A percentile compares a stretch with the other conserved stretches of the same genome.
Conservation (phyloP, 2,113 vertebrate genomes). For the Corythornis madagascariensis region DNA sequence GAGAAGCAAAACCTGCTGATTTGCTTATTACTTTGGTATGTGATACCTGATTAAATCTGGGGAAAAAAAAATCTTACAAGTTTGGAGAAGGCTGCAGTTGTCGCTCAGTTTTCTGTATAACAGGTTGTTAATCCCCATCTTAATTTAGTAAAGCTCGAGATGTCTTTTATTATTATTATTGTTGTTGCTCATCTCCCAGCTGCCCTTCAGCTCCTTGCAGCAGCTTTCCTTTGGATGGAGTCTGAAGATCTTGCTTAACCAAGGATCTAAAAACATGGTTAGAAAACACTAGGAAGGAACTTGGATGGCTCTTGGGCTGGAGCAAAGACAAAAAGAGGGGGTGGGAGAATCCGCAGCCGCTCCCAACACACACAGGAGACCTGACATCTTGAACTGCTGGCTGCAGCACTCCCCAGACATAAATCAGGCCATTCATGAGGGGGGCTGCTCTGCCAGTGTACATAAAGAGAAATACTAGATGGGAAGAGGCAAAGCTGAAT, state of each 20-base stretch:
- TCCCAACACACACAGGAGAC: neutral
- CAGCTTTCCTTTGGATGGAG: neutral
- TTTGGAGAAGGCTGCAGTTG: neutral
- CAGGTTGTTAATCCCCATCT: neutral
- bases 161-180: neutral
- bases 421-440: slow-evolving; percentile 48
- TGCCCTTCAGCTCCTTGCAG: neutral
- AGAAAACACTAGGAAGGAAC: neutral
- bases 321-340: neutral
- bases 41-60: neutral
- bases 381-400: slow-evolving; percentile 13
- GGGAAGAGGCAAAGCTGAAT: slow-evolving; percentile 54
- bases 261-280: neutral
- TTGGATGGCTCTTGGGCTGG: neutral
- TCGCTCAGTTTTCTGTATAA: neutral
- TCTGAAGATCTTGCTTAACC: neutral
- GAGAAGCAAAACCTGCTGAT: neutral
- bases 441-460: slow-evolving; percentile 23
- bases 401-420: slow-evolving; percentile 4
- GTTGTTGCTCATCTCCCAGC: neutral
- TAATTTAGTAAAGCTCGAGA: neutral
- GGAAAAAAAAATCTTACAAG: neutral
- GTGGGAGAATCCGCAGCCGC: neutral
- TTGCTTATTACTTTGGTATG: neutral
- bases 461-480: slow-evolving; percentile 46